Conservation (phyloP, 1,140 invertebrate genomes). For the Bombus sylvicola region DNA sequence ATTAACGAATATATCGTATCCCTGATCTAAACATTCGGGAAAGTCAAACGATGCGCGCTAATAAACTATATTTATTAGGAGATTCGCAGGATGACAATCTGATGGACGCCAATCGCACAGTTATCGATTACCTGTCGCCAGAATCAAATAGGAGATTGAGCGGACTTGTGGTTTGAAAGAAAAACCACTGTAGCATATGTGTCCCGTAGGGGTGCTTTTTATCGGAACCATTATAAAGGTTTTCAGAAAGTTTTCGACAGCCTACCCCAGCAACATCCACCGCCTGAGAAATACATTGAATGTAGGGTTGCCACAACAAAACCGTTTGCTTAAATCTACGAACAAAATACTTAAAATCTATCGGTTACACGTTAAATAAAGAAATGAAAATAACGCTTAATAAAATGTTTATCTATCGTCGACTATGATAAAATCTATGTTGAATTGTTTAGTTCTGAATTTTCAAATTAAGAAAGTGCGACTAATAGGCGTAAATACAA, state of each 20-base stretch:
- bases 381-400: not conserved
- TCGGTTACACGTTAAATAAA: not conserved
- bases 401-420: not conserved
- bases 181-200: conserved; percentile 68
- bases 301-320: not conserved
- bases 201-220: conserved; percentile 65
- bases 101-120: conserved; percentile 43
- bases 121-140: conserved; percentile 68
- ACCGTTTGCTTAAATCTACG: not conserved
- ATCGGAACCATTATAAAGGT: conserved; percentile 65
- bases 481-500: not conserved
- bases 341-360: not conserved
- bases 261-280: conserved; percentile 15
- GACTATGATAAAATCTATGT: not conserved
- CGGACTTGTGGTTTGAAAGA: conserved; percentile 61
- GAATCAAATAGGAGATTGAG: conserved; percentile 64
- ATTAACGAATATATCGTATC: not conserved
- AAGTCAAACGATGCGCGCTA: not conserved
- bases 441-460: not conserved
- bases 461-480: not conserved
- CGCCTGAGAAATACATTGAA: conserved; percentile 26
- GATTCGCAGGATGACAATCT: conserved; percentile 6
- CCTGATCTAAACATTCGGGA: not conserved
- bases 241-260: conserved; percentile 60
- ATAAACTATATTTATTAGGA: conserved; percentile 24